Percentiles rank a stretch among this genome's conserved stretches.
Evolutionary conservation across 2,113 vertebrate species (phyloP).

Genomic region (Raja brachyura): DNA sequence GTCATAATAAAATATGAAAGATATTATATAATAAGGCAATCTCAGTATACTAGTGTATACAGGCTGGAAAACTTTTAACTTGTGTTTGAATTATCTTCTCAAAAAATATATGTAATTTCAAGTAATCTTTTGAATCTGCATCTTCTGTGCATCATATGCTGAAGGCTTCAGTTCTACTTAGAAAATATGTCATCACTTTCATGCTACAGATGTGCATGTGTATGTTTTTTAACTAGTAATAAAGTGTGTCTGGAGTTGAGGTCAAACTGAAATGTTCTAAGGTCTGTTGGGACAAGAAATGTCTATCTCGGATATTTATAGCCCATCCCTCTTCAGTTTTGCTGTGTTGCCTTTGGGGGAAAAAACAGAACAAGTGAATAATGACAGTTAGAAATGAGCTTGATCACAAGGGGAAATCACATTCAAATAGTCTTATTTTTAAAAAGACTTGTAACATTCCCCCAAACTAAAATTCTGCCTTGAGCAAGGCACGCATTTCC

Average conservation of each 20-base stretch:
- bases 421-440: not conserved
- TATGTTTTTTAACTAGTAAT: slow-evolving; percentile 1
- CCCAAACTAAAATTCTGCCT: not conserved
- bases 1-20: too few relatives aligned
- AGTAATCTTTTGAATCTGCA: not conserved
- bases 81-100: not conserved
- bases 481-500: not conserved
- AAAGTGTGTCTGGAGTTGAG: not conserved
- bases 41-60: not conserved
- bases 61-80: not conserved
- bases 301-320: not conserved
- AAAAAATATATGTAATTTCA: not conserved
- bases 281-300: not conserved
- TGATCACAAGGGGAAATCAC: not conserved
- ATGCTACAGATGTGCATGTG: not conserved
- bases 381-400: not conserved
- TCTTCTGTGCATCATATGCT: not conserved
- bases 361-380: not conserved
- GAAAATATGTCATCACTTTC: not conserved
- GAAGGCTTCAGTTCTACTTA: not conserved
- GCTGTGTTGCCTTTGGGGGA: not conserved
- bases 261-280: not conserved
- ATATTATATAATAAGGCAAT: not conserved
- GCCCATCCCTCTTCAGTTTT: not conserved
- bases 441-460: not conserved